A percentile compares a stretch with the other conserved stretches of the same genome.
Evolutionary conservation across 2,888 invertebrate species (phyloP).

Genomic region (Dolichopus griseipennis): DNA sequence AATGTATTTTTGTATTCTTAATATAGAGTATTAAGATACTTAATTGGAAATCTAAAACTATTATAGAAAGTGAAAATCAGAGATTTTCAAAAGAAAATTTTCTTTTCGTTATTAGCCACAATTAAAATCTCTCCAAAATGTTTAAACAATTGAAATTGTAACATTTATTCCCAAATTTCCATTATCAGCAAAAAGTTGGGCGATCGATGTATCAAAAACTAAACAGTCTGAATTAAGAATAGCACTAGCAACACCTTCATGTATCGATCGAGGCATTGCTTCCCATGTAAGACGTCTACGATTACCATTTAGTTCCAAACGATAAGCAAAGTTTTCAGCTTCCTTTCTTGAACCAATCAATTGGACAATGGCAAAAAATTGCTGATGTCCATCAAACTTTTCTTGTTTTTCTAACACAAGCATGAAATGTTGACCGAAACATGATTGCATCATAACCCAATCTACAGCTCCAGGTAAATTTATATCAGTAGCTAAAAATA

Average conservation of each 20-base stretch:
- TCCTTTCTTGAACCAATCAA: constrained; percentile 97
- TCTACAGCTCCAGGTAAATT: constrained; percentile 98
- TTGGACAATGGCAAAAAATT: constrained; percentile 97
- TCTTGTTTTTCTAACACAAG: constrained; percentile 97
- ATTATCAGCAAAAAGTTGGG: constrained; percentile 97
- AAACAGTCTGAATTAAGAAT: constrained; percentile 97
- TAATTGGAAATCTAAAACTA: neutral
- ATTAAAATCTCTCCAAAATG: neutral
- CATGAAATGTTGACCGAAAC: constrained; percentile 99
- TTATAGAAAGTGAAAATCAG: neutral
- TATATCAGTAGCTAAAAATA: constrained; percentile 98
- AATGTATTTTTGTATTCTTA: neutral
- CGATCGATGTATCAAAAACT: constrained; percentile 96
- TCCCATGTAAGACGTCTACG: constrained; percentile 95
- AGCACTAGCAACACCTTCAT: constrained; percentile 96
- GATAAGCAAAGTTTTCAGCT: constrained; percentile 96
- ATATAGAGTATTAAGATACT: neutral
- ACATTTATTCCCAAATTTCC: constrained; percentile 99
- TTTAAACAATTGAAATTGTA: constrained; percentile 85
- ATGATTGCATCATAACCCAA: constrained; percentile 99
- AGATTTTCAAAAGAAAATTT: neutral
- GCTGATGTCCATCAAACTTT: constrained; percentile 92
- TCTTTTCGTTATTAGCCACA: neutral
- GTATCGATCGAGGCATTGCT: constrained; percentile 96
- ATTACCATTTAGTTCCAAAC: constrained; percentile 93